A percentile compares a stretch with the other conserved stretches of the same genome.
These are phyloP conservation scores for Drosophila leontia DNA, from an alignment of 1,140 invertebrate genomes.

Conservation along the genomic window DNA sequence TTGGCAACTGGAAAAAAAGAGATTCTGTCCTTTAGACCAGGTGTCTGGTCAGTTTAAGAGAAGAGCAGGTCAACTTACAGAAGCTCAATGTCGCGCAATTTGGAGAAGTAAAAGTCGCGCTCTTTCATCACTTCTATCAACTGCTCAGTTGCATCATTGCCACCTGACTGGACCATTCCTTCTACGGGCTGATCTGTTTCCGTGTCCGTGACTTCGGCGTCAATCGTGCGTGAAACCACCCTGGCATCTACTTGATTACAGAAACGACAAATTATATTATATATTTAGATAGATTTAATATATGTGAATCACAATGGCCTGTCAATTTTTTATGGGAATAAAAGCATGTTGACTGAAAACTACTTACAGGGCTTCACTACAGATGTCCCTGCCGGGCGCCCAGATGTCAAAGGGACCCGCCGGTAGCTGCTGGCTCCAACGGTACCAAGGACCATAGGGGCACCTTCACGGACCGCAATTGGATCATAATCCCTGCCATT, in stretches of 20 bases:
- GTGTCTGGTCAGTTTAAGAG: too few species aligned
- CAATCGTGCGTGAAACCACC: constrained; percentile 85
- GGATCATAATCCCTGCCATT: constrained; percentile 5
- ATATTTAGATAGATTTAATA: too few species aligned
- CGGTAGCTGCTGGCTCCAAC: constrained; percentile 53
- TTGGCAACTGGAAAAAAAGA: constrained; percentile 89
- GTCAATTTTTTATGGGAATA: too few species aligned
- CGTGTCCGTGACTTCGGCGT: not conserved
- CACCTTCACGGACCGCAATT: not conserved
- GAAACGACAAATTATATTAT: not conserved
- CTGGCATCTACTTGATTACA: constrained; percentile 85
- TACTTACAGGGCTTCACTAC: constrained; percentile 86
- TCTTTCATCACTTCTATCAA: constrained; percentile 90
- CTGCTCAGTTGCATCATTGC: not conserved
- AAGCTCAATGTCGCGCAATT: constrained; percentile 98
- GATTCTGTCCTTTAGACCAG: not conserved
- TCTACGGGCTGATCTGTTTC: too few species aligned
- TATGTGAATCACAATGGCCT: too few species aligned
- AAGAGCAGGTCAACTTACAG: constrained; percentile 85
- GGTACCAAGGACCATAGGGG: too few species aligned
- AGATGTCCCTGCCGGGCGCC: constrained; percentile 76
- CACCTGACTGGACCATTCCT: not conserved
- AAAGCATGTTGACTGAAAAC: not conserved
- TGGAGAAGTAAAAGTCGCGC: constrained; percentile 99
- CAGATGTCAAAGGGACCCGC: constrained; percentile 80